Evolutionary conservation across 2,797 vertebrate species (phyloP), one percentile per base, ranked within the genome.

Genomic region (Eospalax fontanierii): DNA sequence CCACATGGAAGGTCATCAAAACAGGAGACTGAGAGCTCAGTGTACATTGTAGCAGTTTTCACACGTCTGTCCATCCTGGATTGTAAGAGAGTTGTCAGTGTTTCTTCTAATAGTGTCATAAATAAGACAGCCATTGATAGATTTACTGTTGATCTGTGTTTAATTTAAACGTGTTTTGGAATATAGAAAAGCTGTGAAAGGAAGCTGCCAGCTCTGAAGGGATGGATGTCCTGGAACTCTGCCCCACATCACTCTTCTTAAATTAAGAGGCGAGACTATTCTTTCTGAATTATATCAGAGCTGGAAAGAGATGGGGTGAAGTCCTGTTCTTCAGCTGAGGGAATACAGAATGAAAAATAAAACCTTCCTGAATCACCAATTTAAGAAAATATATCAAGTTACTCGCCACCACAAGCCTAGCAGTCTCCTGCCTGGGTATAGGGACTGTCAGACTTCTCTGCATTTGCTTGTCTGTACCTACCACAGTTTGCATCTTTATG

Each of bases 81-180:
- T 91, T 86, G 87, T 91, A 87, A 93, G 80, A 87, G 83, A 87
- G n/a, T 65, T 65, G 94, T 95, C 73, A 87, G 30, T 87, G 79
- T 89, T 66, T 87, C 87, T 84, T 93, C 84, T 84, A 78, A 87
- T 66, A 87, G n/a, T 79, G 70, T 43, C n/a, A 59, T 97, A 97
- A 97, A 97, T 97, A 95, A 94, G 71, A 91, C 57, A 93, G 71
- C 75, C 86, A 74, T 86, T 96, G 95, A 83, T 92, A 97, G 96
- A 97, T 97, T 96, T 96, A 95, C 71, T 92, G 63, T 75, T 95
- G 85, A 96, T 96, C 73, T 87, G 59, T 81, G 87, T 97, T 97
- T 97, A 97, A 97, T 97, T 97, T 96, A 93, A 96, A 92, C 75
- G 94, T 96, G 90, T 94, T 97, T 96, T 92, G 46, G 91, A 96